Conservation (phyloP, 2,797 vertebrate genomes). For the Sebastes kiyomatsui region DNA sequence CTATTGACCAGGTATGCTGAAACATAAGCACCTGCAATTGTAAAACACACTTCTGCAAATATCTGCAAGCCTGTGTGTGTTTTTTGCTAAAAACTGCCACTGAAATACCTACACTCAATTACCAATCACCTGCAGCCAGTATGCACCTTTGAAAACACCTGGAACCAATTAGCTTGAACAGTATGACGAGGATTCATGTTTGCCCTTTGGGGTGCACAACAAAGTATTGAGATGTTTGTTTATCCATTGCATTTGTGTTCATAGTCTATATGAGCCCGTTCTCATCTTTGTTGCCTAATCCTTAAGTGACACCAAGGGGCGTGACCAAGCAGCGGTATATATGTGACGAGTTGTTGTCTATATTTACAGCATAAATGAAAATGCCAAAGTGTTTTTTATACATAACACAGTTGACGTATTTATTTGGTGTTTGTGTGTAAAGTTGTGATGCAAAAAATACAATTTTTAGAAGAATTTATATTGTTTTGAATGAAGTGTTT, state of each 20-base stretch:
- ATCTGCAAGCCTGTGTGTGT: not conserved
- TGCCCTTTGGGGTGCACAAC: not conserved
- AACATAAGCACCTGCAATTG: not conserved
- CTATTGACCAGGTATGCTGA: too few relatives aligned
- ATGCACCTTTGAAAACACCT: not conserved
- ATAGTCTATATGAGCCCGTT: not conserved
- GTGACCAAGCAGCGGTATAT: too few relatives aligned
- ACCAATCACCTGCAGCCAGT: not conserved
- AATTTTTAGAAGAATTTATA: fast-evolving
- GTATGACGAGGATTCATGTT: not conserved
- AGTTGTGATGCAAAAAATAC: too few relatives aligned
- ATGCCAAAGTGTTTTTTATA: too few relatives aligned
- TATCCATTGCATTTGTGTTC: not conserved
- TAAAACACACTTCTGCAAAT: not conserved
- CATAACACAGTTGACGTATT: too few relatives aligned
- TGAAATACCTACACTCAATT: not conserved
- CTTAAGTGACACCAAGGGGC: too few relatives aligned
- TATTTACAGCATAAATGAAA: too few relatives aligned
- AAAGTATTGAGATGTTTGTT: too few relatives aligned
- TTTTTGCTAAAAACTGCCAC: not conserved
- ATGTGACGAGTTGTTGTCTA: too few relatives aligned
- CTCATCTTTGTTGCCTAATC: too few relatives aligned
- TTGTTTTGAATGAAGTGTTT: not conserved
- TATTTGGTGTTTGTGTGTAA: too few relatives aligned
- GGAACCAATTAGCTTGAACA: not conserved